Evolutionary conservation across 2,888 invertebrate genomes (phyloP).

Genomic region (Hydrotaea diabolus): DNA sequence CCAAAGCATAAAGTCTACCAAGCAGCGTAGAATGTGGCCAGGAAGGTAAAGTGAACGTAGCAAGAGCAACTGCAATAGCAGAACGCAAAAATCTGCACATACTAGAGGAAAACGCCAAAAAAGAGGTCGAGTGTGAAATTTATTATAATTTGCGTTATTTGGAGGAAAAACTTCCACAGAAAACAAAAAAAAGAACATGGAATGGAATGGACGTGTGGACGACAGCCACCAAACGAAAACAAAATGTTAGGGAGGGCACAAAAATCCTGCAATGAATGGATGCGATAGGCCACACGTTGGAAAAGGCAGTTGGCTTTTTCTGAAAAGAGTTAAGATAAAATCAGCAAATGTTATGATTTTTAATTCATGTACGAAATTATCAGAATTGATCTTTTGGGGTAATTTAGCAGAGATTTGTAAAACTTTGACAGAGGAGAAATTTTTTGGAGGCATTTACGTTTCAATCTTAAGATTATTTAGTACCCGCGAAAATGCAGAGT

Average conservation of each 20-base stretch:
- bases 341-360: not conserved
- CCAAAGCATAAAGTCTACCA: not conserved
- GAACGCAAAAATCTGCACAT: not conserved
- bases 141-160: constrained; percentile 31
- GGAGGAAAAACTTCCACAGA: not conserved
- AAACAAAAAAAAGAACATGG: not conserved
- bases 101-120: not conserved
- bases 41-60: not conserved
- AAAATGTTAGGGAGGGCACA: too few species aligned
- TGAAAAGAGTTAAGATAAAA: not conserved
- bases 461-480: too few species aligned
- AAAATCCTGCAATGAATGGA: too few species aligned
- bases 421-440: too few species aligned
- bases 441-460: too few species aligned
- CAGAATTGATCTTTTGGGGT: not conserved
- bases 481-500: too few species aligned
- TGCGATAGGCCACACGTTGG: too few species aligned
- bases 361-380: not conserved
- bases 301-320: too few species aligned
- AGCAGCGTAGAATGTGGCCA: constrained; percentile 7
- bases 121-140: constrained; percentile 38
- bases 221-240: not conserved
- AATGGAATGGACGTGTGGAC: not conserved
- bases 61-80: not conserved
- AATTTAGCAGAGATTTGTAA: too few species aligned